Conservation (phyloP, 2,888 invertebrate species). For the Yponomeuta sedellus region DNA sequence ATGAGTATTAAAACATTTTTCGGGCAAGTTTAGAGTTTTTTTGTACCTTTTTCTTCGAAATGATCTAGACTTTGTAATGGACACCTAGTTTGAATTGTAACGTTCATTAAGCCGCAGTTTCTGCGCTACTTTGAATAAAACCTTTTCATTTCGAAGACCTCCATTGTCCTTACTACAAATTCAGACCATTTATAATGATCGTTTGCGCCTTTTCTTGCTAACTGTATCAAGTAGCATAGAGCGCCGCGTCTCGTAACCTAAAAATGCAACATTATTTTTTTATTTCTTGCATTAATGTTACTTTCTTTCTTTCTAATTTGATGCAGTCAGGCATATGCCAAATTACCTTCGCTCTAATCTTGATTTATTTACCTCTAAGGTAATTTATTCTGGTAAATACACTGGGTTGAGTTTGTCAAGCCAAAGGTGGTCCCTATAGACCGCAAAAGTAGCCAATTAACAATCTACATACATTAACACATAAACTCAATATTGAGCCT, state of each 20-base stretch:
- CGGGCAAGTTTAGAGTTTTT: too few species aligned
- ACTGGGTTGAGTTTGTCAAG: neutral
- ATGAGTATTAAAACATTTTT: too few species aligned
- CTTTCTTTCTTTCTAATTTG: slow-evolving; percentile 1
- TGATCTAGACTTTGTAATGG: too few species aligned
- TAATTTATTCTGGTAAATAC: neutral
- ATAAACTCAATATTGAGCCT: too few species aligned
- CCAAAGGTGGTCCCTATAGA: neutral
- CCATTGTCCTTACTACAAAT: too few species aligned
- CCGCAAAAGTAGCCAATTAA: too few species aligned
- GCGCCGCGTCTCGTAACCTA: neutral
- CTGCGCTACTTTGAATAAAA: too few species aligned
- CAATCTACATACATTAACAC: too few species aligned
- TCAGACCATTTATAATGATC: neutral
- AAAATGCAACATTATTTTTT: neutral
- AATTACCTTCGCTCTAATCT: slow-evolving; percentile 1
- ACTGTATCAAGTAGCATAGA: neutral
- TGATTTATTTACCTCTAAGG: neutral
- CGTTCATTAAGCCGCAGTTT: too few species aligned
- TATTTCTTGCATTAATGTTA: neutral
- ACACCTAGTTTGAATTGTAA: too few species aligned
- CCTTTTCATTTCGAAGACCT: too few species aligned
- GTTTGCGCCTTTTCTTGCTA: neutral
- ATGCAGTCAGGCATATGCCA: slow-evolving; percentile 1
- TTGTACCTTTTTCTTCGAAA: too few species aligned